phyloP scores from a whole-genome alignment of 2,113 vertebrate genomes.

The Felis catus region F.catus_Fca126_mat1.0 CM031420.1:87105501-87106000 shows the following conservation, averaged over 20 bases:
- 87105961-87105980: not conserved
- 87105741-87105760: fast-evolving
- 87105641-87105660: not conserved
- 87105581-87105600: not conserved
- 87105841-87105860: not conserved
- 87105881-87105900: not conserved
- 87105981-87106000: not conserved
- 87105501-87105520: not conserved
- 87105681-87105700: not conserved
- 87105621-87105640: not conserved
- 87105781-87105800: not conserved
- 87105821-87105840: not conserved
- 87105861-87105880: not conserved
- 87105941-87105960: not conserved
- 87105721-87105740: not conserved
- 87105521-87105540: not conserved
- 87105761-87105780: fast-evolving
- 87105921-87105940: not conserved
- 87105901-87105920: not conserved
- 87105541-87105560: not conserved
- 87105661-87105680: not conserved
- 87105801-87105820: not conserved
- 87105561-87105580: not conserved
- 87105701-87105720: not conserved
- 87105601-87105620: not conserved